A percentile compares a stretch with the other conserved stretches of the same genome.
Evolutionary conservation across 2,797 vertebrate genomes (phyloP).

Genomic region (Triplophysa yarkandensis): DNA sequence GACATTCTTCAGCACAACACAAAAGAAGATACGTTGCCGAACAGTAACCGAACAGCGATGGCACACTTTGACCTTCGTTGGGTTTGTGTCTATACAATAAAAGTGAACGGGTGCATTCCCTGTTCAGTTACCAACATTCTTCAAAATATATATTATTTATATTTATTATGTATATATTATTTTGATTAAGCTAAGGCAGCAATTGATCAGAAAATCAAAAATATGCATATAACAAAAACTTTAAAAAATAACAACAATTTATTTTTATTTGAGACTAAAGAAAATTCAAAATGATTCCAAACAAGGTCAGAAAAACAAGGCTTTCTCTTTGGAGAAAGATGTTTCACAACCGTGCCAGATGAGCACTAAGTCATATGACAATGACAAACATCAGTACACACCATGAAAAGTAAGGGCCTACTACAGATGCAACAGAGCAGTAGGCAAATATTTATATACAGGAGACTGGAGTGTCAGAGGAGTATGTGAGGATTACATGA

Average conservation of each 20-base stretch:
- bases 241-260: not conserved
- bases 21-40: no score
- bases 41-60: no score
- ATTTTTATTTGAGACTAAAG: not conserved
- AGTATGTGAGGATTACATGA: slow-evolving; percentile 40
- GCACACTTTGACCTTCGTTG: no score
- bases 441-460: slow-evolving; percentile 53
- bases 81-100: no score
- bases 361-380: slow-evolving; percentile 47
- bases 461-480: slow-evolving; percentile 41
- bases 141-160: no score
- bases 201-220: not conserved
- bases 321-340: not conserved
- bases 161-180: no score
- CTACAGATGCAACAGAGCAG: slow-evolving; percentile 34
- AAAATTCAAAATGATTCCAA: not conserved
- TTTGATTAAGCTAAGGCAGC: no score
- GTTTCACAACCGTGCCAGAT: slow-evolving; percentile 1
- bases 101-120: no score
- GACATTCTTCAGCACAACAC: no score
- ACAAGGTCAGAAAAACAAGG: not conserved
- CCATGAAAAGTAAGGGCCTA: slow-evolving; percentile 35
- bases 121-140: no score
- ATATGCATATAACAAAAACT: not conserved
- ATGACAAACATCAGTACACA: slow-evolving; percentile 51